These are phyloP conservation scores for Rhynchophorus ferrugineus DNA, from an alignment of 1,140 invertebrate genomes.

Conservation along the genomic window DNA sequence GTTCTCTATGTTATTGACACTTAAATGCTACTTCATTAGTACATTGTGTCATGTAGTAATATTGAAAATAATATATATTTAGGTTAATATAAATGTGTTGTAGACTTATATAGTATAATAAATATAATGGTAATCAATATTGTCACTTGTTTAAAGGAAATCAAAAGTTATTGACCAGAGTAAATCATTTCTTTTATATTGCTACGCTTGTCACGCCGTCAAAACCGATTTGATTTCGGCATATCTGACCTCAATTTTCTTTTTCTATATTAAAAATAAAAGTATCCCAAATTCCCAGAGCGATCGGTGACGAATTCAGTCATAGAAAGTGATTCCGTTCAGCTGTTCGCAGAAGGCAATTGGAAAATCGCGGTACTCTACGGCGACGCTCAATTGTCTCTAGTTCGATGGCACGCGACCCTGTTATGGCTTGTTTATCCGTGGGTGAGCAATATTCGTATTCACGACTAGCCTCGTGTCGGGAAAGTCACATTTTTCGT, in stretches of 20 bases:
- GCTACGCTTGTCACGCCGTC: neutral
- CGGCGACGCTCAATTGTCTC: neutral
- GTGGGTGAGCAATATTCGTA: neutral
- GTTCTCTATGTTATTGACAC: too few species aligned
- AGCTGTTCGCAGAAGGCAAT: neutral
- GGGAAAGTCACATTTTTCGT: neutral
- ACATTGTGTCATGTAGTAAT: too few species aligned
- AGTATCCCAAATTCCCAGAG: constrained; percentile 1
- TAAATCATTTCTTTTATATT: neutral
- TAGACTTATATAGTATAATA: too few species aligned
- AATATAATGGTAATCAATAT: too few species aligned
- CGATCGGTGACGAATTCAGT: constrained; percentile 3
- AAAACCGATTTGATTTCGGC: neutral
- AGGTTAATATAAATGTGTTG: too few species aligned
- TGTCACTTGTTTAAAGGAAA: neutral
- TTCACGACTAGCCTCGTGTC: too few species aligned
- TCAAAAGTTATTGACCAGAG: neutral
- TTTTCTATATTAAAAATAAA: constrained; percentile 6
- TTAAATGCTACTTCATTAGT: too few species aligned
- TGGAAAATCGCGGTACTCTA: neutral
- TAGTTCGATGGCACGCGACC: neutral
- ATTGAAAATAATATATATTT: too few species aligned
- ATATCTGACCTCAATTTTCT: neutral
- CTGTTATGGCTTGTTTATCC: neutral
- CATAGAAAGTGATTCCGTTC: constrained; percentile 2